Percentiles rank a stretch among this genome's conserved stretches.
Evolutionary conservation across 2,797 vertebrate species (phyloP).

Genomic region (Typhlichthys eigenmanni): DNA sequence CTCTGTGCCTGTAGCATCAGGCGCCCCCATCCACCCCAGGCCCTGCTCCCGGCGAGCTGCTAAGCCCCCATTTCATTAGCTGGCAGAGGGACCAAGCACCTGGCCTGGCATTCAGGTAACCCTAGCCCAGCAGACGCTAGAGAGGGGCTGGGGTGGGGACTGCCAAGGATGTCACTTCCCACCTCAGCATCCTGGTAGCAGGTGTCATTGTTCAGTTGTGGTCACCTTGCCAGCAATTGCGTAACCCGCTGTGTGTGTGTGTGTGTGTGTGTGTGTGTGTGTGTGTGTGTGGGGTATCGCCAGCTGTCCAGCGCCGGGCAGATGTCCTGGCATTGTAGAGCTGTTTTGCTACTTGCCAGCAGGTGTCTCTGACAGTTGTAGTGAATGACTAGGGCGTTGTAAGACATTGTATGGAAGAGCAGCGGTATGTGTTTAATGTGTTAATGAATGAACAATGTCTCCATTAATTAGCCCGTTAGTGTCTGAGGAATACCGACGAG

Average conservation of each 20-base stretch:
- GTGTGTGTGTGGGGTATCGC: slow-evolving; percentile 45
- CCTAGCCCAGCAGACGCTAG: no score
- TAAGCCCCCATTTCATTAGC: slow-evolving; percentile 10
- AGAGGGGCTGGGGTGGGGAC: not conserved
- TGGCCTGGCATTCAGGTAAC: not conserved
- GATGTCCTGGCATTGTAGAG: slow-evolving; percentile 55
- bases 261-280: slow-evolving; percentile 4
- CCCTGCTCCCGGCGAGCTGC: not conserved
- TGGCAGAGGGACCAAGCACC: not conserved
- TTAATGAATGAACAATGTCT: slow-evolving; percentile 49
- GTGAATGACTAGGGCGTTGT: not conserved
- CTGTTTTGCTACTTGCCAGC: slow-evolving; percentile 41
- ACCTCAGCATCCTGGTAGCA: slow-evolving; percentile 9
- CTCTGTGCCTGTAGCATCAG: not conserved
- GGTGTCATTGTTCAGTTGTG: slow-evolving; percentile 19
- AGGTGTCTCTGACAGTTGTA: slow-evolving; percentile 41
- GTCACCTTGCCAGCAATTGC: slow-evolving; percentile 37
- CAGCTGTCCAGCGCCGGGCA: slow-evolving; percentile 51
- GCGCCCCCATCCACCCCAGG: not conserved
- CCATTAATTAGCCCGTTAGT: slow-evolving; percentile 26
- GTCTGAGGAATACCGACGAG: slow-evolving; percentile 13
- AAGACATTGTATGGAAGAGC: no score
- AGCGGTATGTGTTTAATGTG: slow-evolving; percentile 50
- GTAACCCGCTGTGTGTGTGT: slow-evolving; percentile 24
- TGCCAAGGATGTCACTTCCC: not conserved